Conservation (phyloP, 2,888 invertebrate genomes). For the Orchesella flavescens region DNA sequence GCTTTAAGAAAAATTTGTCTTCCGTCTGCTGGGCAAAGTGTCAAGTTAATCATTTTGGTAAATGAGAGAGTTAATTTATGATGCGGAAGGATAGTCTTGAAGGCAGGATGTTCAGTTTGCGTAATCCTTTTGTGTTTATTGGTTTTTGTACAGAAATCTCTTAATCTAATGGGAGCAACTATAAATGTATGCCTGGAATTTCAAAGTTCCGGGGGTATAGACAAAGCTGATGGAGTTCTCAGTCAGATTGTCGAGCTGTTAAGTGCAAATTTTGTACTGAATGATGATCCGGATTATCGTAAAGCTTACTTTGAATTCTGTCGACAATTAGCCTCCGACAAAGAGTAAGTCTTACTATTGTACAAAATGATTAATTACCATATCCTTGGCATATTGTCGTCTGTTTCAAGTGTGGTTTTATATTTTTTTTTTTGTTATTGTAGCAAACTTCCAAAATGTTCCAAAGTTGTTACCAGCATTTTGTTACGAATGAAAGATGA, state of each 20-base stretch:
- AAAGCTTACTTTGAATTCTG: constrained; percentile 45
- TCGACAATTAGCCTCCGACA: constrained; percentile 19
- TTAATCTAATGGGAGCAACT: constrained; percentile 35
- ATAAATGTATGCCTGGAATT: constrained; percentile 43
- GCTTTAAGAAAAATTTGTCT: constrained; percentile 57
- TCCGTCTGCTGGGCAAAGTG: constrained; percentile 50
- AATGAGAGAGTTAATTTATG: not conserved
- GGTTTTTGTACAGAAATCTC: constrained; percentile 48
- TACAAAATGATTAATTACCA: not conserved
- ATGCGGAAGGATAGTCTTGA: no score
- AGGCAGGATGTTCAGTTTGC: constrained; percentile 11
- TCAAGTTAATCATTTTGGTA: constrained; percentile 46
- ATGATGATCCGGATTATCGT: constrained; percentile 26
- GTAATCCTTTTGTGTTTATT: not conserved
- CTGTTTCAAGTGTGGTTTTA: not conserved
- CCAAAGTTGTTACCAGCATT: constrained; percentile 16
- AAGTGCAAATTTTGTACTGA: constrained; percentile 51
- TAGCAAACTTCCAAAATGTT: constrained; percentile 38
- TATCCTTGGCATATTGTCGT: not conserved
- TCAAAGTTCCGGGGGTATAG: constrained; percentile 27
- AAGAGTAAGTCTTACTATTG: constrained; percentile 10
- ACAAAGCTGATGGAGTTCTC: constrained; percentile 55
- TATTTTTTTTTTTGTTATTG: not conserved
- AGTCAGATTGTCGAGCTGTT: constrained; percentile 44
- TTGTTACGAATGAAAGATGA: constrained; percentile 36